phyloP scores from a whole-genome alignment of 2,888 invertebrate species.

The Lutraria lutraria region DNA sequence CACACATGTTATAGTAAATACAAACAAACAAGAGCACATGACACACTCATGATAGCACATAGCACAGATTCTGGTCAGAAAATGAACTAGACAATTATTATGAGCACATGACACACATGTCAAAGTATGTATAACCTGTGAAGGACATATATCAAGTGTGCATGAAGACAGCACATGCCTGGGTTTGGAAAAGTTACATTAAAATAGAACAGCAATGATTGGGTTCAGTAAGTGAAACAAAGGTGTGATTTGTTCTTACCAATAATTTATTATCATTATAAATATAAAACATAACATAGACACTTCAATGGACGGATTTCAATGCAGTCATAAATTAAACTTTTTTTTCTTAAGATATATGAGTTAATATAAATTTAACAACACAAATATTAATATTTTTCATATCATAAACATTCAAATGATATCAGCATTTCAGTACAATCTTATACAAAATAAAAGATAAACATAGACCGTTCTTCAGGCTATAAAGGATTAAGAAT shows the following conservation, averaged over 20 bases:
- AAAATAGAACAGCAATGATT: neutral
- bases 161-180: neutral
- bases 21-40: no score
- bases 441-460: neutral
- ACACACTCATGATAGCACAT: no score
- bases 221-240: neutral
- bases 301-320: conserved; percentile 9
- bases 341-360: neutral
- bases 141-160: no score
- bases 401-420: neutral
- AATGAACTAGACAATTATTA: no score
- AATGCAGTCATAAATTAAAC: neutral
- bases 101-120: no score
- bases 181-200: no score
- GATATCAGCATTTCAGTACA: neutral
- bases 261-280: conserved; percentile 20
- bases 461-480: neutral
- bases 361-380: neutral
- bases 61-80: no score
- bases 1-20: no score
- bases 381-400: neutral
- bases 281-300: conserved; percentile 9
- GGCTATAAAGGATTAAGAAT: neutral
- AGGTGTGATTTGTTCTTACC: neutral
- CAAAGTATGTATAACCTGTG: no score